A percentile compares a stretch with the other conserved stretches of the same genome.
These are phyloP conservation scores for Tilapia sparmanii DNA, from an alignment of 2,113 vertebrate genomes.

Conservation along the genomic window DNA sequence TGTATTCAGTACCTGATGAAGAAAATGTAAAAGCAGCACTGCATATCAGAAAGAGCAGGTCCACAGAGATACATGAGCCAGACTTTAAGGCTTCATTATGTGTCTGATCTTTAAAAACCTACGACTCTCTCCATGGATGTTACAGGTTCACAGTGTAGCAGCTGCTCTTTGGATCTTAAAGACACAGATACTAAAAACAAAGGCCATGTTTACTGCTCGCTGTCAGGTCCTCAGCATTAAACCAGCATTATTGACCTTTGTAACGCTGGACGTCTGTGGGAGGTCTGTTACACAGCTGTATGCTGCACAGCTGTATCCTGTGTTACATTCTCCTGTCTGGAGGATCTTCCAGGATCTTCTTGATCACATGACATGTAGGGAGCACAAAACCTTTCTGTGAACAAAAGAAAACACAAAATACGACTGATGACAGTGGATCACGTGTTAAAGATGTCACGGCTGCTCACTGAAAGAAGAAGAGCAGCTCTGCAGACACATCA, in stretches of 20 bases:
- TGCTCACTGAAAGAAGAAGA: neutral
- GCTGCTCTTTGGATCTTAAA: neutral
- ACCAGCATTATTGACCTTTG: accelerated
- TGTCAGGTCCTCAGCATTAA: accelerated
- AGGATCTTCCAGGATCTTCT: neutral
- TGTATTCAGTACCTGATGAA: neutral
- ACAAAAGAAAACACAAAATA: accelerated
- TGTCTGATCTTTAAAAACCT: neutral
- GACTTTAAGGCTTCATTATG: neutral
- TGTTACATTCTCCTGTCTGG: accelerated
- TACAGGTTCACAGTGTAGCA: accelerated
- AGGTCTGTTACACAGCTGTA: accelerated
- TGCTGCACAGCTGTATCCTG: neutral
- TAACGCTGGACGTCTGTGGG: accelerated
- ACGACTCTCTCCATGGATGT: neutral
- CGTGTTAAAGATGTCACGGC: accelerated
- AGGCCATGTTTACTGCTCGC: accelerated
- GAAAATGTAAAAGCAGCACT: neutral
- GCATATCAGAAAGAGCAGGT: accelerated
- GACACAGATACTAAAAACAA: accelerated
- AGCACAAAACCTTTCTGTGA: accelerated
- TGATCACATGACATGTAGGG: accelerated
- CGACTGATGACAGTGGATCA: neutral
- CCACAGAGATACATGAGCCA: neutral
- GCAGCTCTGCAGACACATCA: neutral